Conservation (phyloP, 2,797 vertebrate species). For the Alca torda region DNA sequence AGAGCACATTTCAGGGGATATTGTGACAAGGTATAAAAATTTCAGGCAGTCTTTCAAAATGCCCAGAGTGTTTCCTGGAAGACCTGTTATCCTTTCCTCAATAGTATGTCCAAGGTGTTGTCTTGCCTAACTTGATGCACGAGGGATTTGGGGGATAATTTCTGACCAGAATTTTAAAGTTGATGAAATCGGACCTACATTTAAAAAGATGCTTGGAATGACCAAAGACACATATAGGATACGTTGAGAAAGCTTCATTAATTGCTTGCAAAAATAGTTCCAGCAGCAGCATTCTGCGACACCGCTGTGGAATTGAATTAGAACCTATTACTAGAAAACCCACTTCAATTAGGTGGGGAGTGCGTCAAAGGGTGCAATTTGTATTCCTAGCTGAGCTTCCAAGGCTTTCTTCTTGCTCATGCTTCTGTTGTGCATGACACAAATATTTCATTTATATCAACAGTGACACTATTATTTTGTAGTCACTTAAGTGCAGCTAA, state of each 20-base stretch:
- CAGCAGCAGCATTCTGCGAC: not conserved
- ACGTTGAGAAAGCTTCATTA: not conserved
- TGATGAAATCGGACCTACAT: not conserved
- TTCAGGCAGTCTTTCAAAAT: not conserved
- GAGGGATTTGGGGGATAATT: not conserved
- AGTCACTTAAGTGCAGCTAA: not conserved
- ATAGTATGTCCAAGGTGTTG: not conserved
- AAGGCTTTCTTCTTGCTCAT: not conserved
- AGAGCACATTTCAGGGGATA: not conserved
- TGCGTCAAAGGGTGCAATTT: not conserved
- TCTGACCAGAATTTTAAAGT: not conserved
- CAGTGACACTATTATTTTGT: fast-evolving
- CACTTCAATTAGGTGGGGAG: not conserved
- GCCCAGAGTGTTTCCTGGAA: not conserved
- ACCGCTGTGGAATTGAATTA: not conserved
- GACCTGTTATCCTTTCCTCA: not conserved
- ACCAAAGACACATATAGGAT: not conserved
- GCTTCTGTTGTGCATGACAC: not conserved
- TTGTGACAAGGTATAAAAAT: not conserved
- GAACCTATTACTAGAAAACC: not conserved
- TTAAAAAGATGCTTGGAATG: not conserved
- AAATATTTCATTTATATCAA: not conserved
- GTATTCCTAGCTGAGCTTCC: not conserved
- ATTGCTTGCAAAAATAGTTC: not conserved
- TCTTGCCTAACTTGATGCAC: not conserved